phyloP scores from a whole-genome alignment of 2,888 invertebrate species.

The Drosophila mayaguana region DNA sequence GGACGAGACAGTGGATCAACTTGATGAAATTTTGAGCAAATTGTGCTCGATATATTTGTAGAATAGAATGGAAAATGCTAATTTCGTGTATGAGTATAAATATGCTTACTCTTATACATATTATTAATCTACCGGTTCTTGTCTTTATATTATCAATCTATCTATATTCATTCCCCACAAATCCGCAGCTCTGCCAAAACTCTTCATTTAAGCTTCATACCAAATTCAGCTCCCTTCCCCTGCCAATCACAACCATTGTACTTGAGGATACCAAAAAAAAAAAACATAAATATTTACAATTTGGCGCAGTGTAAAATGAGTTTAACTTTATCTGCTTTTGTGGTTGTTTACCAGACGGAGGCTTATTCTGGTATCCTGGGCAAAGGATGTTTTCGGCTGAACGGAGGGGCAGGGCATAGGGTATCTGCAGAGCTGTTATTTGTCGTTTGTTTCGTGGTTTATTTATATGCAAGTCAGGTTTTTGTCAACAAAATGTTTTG shows the following conservation, averaged over 20 bases:
- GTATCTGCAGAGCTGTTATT: conserved; percentile 30
- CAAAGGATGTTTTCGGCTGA: conserved; percentile 7
- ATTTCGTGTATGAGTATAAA: background rate
- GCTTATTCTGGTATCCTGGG: conserved; percentile 39
- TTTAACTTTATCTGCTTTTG: conserved; percentile 78
- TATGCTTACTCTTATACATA: background rate
- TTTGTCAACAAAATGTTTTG: conserved; percentile 62
- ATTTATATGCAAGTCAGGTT: conserved; percentile 83
- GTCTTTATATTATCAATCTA: too few species aligned
- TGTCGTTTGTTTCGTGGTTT: conserved; percentile 60
- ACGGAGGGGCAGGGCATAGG: background rate
- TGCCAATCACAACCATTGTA: conserved; percentile 39
- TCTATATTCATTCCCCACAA: background rate
- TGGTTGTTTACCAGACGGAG: conserved; percentile 71
- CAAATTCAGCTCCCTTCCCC: background rate
- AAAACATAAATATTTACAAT: conserved; percentile 77
- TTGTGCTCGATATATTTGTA: background rate
- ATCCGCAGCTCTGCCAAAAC: background rate
- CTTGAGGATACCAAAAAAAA: conserved; percentile 1
- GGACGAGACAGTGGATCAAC: conserved; percentile 44
- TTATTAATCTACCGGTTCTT: too few species aligned
- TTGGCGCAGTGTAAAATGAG: conserved; percentile 77
- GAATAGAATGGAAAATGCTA: too few species aligned
- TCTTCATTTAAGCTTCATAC: background rate
- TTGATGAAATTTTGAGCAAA: background rate